Evolutionary conservation across 2,888 invertebrate genomes (phyloP).

Genomic region (Lasioglossum vierecki): DNA sequence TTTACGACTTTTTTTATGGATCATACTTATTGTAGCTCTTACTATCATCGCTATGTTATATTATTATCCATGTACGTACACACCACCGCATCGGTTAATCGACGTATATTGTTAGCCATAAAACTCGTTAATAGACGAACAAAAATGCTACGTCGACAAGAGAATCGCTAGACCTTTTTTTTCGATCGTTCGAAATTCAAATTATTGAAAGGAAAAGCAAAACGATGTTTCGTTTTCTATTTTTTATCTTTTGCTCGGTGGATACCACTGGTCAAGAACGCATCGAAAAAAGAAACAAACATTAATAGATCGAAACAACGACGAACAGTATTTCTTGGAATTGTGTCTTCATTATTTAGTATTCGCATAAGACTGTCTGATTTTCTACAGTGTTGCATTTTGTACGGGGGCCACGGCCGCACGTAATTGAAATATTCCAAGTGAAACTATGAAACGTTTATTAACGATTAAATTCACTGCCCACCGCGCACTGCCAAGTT

Average conservation of each 20-base stretch:
- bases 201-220: constrained; percentile 11
- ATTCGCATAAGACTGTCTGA: constrained; percentile 65
- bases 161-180: constrained; percentile 29
- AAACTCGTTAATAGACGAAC: constrained; percentile 40
- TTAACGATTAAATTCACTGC: constrained; percentile 64
- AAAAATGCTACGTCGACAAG: constrained; percentile 37
- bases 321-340: constrained; percentile 62
- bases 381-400: constrained; percentile 58
- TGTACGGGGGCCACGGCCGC: neutral
- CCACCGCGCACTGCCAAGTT: constrained; percentile 79
- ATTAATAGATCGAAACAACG: constrained; percentile 49
- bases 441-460: constrained; percentile 31
- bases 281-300: constrained; percentile 27
- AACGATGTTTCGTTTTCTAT: constrained; percentile 4
- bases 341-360: constrained; percentile 49
- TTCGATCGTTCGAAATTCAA: constrained; percentile 22
- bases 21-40: constrained; percentile 55
- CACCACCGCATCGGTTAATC: constrained; percentile 62
- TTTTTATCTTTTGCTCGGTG: constrained; percentile 35
- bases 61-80: constrained; percentile 59
- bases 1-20: constrained; percentile 51
- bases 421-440: constrained; percentile 30
- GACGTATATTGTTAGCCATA: constrained; percentile 61
- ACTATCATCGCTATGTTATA: constrained; percentile 55
- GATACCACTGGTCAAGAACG: constrained; percentile 29